These are phyloP conservation scores for Hepsetus odoe DNA, from an alignment of 2,113 vertebrate species.

Conservation along the genomic window DNA sequence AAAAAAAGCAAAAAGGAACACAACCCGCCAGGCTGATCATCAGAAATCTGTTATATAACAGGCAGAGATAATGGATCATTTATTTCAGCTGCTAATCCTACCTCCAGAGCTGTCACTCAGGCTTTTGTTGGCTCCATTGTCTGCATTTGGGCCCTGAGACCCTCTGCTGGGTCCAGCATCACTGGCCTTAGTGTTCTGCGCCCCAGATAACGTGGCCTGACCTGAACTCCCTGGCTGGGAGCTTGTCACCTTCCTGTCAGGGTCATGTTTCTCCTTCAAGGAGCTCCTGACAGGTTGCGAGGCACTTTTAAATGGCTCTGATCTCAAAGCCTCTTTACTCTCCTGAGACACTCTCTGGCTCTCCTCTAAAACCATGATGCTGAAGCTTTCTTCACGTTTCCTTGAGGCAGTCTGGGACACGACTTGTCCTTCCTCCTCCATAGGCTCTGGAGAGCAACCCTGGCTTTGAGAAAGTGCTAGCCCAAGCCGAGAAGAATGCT, in stretches of 20 bases:
- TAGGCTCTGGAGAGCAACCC: conserved; percentile 66
- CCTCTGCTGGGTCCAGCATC: conserved; percentile 22
- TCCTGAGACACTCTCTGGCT: conserved; percentile 59
- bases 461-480: conserved; percentile 73
- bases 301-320: conserved; percentile 29
- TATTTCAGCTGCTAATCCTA: conserved; percentile 61
- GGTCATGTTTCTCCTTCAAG: conserved; percentile 32
- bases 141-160: conserved; percentile 13
- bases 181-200: conserved; percentile 14
- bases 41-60: not conserved
- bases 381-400: conserved; percentile 41
- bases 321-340: conserved; percentile 9
- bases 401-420: not conserved
- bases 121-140: conserved; percentile 68
- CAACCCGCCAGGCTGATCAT: not conserved
- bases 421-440: conserved; percentile 49
- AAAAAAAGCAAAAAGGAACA: conserved; percentile 2
- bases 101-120: conserved; percentile 86
- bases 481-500: conserved; percentile 58
- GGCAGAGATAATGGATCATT: conserved; percentile 2
- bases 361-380: conserved; percentile 64
- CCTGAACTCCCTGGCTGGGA: conserved; percentile 45
- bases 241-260: conserved; percentile 7
- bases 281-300: conserved; percentile 56
- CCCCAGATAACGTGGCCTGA: not conserved